Conservation (phyloP, 2,797 vertebrate species). For the Myioborus melanocephalus region DNA sequence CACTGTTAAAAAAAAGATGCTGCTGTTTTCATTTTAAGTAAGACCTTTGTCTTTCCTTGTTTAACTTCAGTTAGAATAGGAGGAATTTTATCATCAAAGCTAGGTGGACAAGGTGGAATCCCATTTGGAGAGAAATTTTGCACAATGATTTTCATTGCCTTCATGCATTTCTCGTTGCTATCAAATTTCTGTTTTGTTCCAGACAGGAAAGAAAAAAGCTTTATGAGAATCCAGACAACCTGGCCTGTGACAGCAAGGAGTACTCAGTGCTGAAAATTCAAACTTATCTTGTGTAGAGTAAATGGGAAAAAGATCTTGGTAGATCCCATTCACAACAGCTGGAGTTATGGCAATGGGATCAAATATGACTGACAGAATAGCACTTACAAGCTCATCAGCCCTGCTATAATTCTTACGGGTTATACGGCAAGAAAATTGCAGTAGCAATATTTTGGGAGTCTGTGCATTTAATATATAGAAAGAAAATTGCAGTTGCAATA, state of each 20-base stretch:
- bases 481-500: constrained; percentile 57
- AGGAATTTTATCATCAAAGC: neutral
- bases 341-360: constrained; percentile 10
- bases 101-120: neutral
- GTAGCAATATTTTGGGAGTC: constrained; percentile 46
- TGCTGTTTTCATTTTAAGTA: neutral
- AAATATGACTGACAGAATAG: constrained; percentile 27
- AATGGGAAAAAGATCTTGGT: neutral
- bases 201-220: neutral
- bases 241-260: neutral
- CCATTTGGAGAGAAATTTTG: constrained; percentile 8
- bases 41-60: neutral
- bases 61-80: neutral
- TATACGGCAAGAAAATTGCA: constrained; percentile 51
- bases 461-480: constrained; percentile 23
- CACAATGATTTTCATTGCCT: neutral
- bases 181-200: neutral
- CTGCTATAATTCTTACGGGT: neutral
- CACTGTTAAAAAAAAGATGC: neutral
- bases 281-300: neutral
- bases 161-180: neutral
- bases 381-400: constrained; percentile 19
- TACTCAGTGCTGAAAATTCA: neutral
- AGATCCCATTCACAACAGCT: constrained; percentile 24
- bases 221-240: constrained; percentile 6